Percentiles rank a stretch among this genome's conserved stretches.
These are phyloP conservation scores for Brotula barbata DNA, from an alignment of 2,797 vertebrate genomes.

Conservation along the genomic window DNA sequence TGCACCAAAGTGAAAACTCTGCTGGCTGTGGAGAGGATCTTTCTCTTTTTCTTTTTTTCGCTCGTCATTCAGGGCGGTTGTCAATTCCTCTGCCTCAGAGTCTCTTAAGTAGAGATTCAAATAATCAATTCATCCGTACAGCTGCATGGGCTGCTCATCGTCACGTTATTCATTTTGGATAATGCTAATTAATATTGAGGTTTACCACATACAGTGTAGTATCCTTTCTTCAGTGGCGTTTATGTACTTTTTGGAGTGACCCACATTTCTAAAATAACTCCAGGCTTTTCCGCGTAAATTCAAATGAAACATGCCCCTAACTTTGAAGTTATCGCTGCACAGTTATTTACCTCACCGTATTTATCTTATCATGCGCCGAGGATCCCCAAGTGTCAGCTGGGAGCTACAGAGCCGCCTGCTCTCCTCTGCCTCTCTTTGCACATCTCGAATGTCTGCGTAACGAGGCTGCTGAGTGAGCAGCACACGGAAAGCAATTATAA, in stretches of 20 bases:
- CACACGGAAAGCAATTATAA: too few species aligned
- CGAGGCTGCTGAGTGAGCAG: too few species aligned
- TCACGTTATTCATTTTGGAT: background rate
- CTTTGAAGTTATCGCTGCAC: background rate
- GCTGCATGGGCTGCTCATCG: conserved; percentile 3
- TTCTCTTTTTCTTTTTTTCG: conserved; percentile 54
- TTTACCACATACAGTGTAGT: background rate
- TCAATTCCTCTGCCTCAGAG: conserved; percentile 13
- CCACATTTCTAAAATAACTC: conserved; percentile 23
- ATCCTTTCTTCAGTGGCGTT: background rate
- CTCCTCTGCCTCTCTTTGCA: too few species aligned
- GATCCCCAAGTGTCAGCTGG: background rate
- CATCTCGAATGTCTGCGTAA: too few species aligned
- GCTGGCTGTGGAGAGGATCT: conserved; percentile 63
- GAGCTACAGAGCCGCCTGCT: too few species aligned
- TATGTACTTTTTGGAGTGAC: conserved; percentile 1
- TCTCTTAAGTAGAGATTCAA: conserved; percentile 26
- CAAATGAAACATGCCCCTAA: background rate
- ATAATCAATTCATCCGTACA: conserved; percentile 32
- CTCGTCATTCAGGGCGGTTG: conserved; percentile 52
- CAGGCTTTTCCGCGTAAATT: conserved; percentile 9
- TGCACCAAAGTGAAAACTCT: conserved; percentile 57
- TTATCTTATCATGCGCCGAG: background rate
- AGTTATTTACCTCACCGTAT: conserved; percentile 12
- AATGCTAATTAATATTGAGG: background rate